Conservation (phyloP, 2,113 vertebrate species). For the Hassar affinis region DNA sequence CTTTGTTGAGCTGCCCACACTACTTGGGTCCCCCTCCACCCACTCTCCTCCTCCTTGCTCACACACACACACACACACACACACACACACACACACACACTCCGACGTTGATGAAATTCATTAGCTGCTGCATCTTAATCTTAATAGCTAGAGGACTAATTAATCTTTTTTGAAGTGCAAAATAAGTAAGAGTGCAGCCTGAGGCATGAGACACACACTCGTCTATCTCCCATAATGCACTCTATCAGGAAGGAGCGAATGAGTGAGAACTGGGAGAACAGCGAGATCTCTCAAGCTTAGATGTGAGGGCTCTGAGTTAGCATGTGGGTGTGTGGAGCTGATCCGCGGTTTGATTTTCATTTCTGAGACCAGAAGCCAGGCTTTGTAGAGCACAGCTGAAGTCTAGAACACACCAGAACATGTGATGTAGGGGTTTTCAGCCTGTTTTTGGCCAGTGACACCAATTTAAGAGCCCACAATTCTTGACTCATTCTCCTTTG, state of each 20-base stretch:
- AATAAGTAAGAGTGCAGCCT: neutral
- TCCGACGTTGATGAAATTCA: neutral
- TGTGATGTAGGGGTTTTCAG: neutral
- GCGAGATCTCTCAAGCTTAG: neutral
- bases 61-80: slow-evolving; percentile 18
- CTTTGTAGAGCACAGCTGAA: neutral
- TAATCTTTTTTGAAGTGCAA: slow-evolving; percentile 26
- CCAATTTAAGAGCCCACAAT: neutral
- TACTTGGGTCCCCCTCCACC: slow-evolving; percentile 16
- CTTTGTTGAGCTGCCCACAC: slow-evolving; percentile 13
- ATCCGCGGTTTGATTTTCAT: slow-evolving; percentile 15
- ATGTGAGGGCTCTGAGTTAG: neutral
- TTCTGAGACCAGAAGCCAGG: slow-evolving; percentile 1
- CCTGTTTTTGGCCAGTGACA: neutral
- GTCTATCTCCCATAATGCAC: slow-evolving; percentile 2
- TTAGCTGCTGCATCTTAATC: slow-evolving; percentile 23
- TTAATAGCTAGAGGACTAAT: slow-evolving; percentile 15
- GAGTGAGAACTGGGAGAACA: neutral
- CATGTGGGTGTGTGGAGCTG: neutral
- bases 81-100: slow-evolving; percentile 23
- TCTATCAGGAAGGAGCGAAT: neutral
- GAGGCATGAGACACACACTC: slow-evolving; percentile 7
- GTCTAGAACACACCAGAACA: neutral
- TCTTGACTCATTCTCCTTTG: neutral
- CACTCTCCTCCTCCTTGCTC: neutral